Conservation (phyloP, 2,113 vertebrate species). For the Hypocryptadius cinnamomeus region DNA sequence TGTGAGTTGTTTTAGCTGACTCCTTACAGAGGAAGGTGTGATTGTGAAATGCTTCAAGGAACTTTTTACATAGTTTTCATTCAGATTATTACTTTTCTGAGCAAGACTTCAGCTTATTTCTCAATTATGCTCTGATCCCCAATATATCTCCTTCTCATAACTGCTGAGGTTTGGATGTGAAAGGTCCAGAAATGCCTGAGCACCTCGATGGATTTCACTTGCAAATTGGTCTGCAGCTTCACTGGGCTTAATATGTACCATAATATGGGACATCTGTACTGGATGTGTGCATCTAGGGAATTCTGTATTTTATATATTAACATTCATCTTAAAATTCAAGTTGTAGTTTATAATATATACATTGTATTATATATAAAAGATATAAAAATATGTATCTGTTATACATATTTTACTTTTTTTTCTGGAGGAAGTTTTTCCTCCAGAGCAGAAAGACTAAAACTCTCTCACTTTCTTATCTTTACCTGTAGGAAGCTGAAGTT, state of each 20-base stretch:
- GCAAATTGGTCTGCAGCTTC: background rate
- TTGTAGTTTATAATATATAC: background rate
- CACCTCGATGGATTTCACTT: background rate
- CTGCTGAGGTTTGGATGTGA: background rate
- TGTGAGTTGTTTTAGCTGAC: background rate
- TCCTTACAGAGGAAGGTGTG: background rate
- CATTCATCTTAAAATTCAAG: background rate
- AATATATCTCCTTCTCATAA: fast-evolving
- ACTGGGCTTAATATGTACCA: background rate
- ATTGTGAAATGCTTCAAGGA: background rate
- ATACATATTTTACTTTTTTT: too few species aligned
- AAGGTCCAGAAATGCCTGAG: background rate
- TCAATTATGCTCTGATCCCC: background rate
- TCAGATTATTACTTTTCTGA: background rate
- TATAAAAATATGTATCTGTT: too few species aligned
- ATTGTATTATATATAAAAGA: too few species aligned
- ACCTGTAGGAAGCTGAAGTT: background rate
- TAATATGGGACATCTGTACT: fast-evolving
- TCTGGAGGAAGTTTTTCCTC: background rate
- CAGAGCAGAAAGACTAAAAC: background rate
- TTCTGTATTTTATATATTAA: background rate
- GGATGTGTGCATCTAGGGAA: background rate
- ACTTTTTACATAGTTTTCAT: background rate
- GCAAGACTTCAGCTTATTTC: background rate
- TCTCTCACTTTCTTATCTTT: background rate